Conservation (phyloP, 2,888 invertebrate genomes). For the Agonopterix alstromeriana region DNA sequence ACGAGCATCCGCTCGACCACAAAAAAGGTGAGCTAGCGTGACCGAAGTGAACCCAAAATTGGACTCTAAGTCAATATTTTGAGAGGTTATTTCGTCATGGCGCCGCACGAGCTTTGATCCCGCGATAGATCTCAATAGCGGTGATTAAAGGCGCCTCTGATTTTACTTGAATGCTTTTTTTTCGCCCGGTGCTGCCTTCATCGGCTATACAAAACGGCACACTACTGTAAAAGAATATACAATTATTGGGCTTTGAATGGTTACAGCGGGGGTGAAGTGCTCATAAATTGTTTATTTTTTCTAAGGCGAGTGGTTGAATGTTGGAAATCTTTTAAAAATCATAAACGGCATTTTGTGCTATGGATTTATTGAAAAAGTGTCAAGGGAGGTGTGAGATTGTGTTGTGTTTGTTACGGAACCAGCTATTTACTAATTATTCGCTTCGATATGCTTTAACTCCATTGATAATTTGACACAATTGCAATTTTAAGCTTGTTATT, state of each 20-base stretch:
- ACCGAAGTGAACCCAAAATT: conserved; percentile 49
- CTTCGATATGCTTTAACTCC: conserved; percentile 22
- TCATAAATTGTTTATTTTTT: conserved; percentile 73
- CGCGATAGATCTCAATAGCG: conserved; percentile 75
- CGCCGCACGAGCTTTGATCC: conserved; percentile 62
- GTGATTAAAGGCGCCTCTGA: conserved; percentile 77
- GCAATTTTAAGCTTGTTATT: background rate
- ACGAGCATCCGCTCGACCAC: conserved; percentile 72
- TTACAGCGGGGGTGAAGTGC: conserved; percentile 75
- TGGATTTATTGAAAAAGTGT: conserved; percentile 56
- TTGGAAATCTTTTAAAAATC: conserved; percentile 67
- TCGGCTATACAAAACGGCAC: conserved; percentile 70
- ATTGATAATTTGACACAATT: conserved; percentile 6
- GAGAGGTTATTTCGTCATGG: conserved; percentile 57
- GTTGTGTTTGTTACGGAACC: conserved; percentile 29
- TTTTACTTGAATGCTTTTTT: conserved; percentile 72
- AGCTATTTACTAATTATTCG: conserved; percentile 62
- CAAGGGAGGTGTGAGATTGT: conserved; percentile 46
- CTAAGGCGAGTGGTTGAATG: conserved; percentile 31
- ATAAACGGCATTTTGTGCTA: conserved; percentile 51
- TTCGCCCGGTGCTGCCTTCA: conserved; percentile 47
- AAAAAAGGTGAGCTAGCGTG: conserved; percentile 55
- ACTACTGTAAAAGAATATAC: conserved; percentile 78
- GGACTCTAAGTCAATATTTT: conserved; percentile 59
- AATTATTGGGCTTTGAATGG: conserved; percentile 75